Percentiles rank a stretch among this genome's conserved stretches.
These are phyloP conservation scores for Thaleichthys pacificus DNA, from an alignment of 2,797 vertebrate genomes.

Conservation along the genomic window DNA sequence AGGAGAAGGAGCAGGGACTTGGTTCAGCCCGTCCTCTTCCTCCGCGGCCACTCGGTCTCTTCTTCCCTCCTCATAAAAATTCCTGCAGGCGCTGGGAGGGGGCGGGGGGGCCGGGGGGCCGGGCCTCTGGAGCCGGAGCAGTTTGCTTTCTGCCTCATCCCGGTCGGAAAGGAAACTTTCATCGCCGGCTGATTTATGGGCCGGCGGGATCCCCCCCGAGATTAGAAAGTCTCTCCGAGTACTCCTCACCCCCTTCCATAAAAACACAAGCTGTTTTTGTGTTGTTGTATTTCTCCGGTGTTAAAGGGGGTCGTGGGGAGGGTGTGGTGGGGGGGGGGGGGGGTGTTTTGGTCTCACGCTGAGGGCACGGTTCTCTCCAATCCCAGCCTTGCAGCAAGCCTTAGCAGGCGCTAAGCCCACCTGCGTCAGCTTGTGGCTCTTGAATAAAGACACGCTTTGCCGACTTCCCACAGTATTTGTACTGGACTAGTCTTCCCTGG, in stretches of 20 bases:
- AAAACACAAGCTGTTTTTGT: conserved; percentile 66
- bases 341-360: not conserved
- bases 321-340: not conserved
- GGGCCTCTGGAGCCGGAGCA: conserved; percentile 54
- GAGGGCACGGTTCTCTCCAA: conserved; percentile 10
- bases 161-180: conserved; percentile 77
- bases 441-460: too few relatives aligned
- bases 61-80: conserved; percentile 75
- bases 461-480: too few relatives aligned
- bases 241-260: conserved; percentile 55
- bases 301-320: conserved; percentile 23
- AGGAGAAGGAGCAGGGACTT: conserved; percentile 11
- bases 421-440: not conserved
- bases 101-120: conserved; percentile 43
- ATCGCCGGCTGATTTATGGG: conserved; percentile 80
- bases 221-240: conserved; percentile 73
- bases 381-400: not conserved
- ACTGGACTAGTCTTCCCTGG: too few relatives aligned
- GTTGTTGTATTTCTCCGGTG: conserved; percentile 64
- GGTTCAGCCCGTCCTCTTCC: conserved; percentile 37
- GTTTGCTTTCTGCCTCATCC: conserved; percentile 72
- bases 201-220: conserved; percentile 64
- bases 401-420: not conserved
- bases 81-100: conserved; percentile 63
- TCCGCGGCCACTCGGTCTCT: conserved; percentile 50